Evolutionary conservation across 2,888 invertebrate genomes (phyloP), one percentile per base, ranked within the genome.

Genomic region (Julus scanicus): DNA sequence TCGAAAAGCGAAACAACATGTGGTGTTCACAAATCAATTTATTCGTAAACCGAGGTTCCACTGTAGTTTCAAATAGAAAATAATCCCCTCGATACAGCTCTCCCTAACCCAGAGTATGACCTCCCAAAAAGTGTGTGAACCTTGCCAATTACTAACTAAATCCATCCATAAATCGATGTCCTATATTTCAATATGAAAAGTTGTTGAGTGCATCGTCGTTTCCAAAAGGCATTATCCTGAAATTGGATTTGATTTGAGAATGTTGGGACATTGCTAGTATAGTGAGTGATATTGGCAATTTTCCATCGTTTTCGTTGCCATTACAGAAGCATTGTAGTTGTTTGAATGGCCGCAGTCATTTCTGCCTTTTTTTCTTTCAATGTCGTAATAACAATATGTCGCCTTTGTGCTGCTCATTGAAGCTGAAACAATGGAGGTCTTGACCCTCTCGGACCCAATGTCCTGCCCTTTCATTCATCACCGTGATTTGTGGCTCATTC

Each of bases 201-300:
- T 63, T 63, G 63, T 63, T 71, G 20, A 37, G 80, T 13, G 80
- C 37, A 4, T 29, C 20, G 71, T 71, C 80, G 80, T 80, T 37
- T 80, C 80, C 5, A 37, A 37, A 29, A 37, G 37, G 80, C 80
- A 80, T 80, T 80, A 80, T 80, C 80, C 80, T 1, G 37, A 80
- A 80, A 80, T 80, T 80, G 80, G 80, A 80, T 80, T 80, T 80
- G 80, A 37, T 80, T 80, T 15, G 37, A 80, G 80, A 80, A 80
- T 29, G 29, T 80, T 37, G 80, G 11, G 80, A 11, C 11, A 29
- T 20, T 37, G 80, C 13, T 80, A 37, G 6, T 37, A 13, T 1
- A 37, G 80, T 13, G 80, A 80, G 13, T 80, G 80, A 80, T 80
- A 80, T 37, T 71, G 37, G 80, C 80, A 80, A 80, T 80, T 80